Base-by-base conservation (phyloP, 2,113 vertebrate genomes). In the Chamaea fasciata region DNA sequence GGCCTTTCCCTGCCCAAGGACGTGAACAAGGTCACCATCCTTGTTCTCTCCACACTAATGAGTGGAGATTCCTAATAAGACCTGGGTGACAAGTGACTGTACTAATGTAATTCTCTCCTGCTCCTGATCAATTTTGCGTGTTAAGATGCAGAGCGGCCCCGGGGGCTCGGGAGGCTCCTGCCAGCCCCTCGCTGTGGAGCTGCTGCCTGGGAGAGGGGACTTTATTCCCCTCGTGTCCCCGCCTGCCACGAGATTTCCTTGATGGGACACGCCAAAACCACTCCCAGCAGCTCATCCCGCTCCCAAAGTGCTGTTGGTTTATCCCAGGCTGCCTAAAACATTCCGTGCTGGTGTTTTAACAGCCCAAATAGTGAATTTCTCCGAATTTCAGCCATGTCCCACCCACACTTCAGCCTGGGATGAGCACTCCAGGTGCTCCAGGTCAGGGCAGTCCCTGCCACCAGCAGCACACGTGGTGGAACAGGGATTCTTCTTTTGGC, bases 31-130 rank as follows among this genome's bases (percentile, higher is more conserved):
- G 96, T 96, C 96, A 69, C 90, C 62, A 56, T 50, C 92, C 83
- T 74, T n/a, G 62, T 69, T 74, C 91, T 96, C 91, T 12, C 64
- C 89, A 49, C 90, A 42, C 93, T 96, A 95, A 96, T 65, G 94
- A 96, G 86, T 20, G 76, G 52, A 75, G 94, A 91, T 96, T 59
- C 90, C 94, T 90, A 91, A 93, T 92, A 88, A 87, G 95, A 78
- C 39, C 86, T 76, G 49, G 4, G 89, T 96, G 96, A 96, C 94
- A 96, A 96, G 92, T 41, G 74, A 95, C 92, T 95, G 12, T 93
- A 96, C 96, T 88, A 95, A 96, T 85, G 94, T 69, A 64, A 95
- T 80, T 93, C 93, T 88, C 88, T 75, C 53, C 90, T 27, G 80
- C 94, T 81, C 46, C 53, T 50, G 74, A 96, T 97, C 96, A 93